Base-by-base conservation (phyloP, 1,140 invertebrate genomes). In the Diorhabda carinulata region DNA sequence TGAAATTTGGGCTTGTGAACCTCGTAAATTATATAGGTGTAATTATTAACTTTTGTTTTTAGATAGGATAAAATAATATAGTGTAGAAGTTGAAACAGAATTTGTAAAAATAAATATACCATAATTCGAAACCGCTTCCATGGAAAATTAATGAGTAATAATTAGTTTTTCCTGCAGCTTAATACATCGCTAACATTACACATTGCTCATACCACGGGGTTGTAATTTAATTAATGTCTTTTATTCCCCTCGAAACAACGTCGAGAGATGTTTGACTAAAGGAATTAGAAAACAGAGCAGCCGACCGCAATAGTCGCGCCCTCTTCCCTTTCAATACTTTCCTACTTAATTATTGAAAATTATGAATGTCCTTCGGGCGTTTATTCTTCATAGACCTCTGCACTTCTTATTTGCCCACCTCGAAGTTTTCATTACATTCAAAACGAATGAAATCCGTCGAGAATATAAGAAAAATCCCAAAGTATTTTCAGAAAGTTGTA, bases 291-390 rank as follows among this genome's bases (percentile, higher is more conserved):
- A 75, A 74, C 71, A 71, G 70, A 71, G 65, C 67, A 67, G 64
- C 66, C 68, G 67, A 64, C 70, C 70, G 62, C 70, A 71, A 67
- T 44, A 66, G 69, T 58, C 72, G 64, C 68, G 68, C 73, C 73
- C 62, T 41, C 1, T 25, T 57, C 61, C 64, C 59, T 60, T 64
- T 64, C 47, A 52, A 52, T 52, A 58, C 62, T 72, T 65, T 66
- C 65, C 69, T 74, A 68, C 67, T 74, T 72, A 72, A 74, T 74
- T 68, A 74, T 74, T 72, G 72, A 74, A 74, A 74, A 74, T 72
- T 74, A 74, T 64, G 60, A n/a, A 40, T 9, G 70, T 70, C 66
- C 58, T 60, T 40, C 57, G 6, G 47, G 70, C 67, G 43, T 45
- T 66, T 45, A 60, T 69, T 64, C 58, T 69, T 59, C 62, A 57